Evolutionary conservation across 1,140 invertebrate genomes (phyloP), one percentile per base, ranked within the genome.

Genomic region (Euura saliciscinereae): DNA sequence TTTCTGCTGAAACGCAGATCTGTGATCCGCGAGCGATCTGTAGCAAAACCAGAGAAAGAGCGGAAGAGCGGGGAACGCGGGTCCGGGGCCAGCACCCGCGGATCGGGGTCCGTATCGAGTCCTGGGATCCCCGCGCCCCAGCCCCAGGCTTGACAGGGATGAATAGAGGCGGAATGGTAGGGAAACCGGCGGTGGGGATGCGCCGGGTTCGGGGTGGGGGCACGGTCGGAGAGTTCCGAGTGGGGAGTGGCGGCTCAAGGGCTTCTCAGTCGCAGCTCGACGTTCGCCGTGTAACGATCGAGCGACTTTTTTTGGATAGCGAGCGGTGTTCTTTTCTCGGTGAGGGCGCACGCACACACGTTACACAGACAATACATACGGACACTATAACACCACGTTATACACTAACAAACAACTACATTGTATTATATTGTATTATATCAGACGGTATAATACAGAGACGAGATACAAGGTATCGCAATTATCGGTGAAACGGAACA

Each of bases 231-330:
- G 51, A n/a, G 10, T n/a, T n/a, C 51, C 51, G 51, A 59, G 51
- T 6, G 51, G 51, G 51, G 51, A 59, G 51, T 59, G 51, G 51
- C 51, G 51, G 51, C 51, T 59, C 51, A 6, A 59, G 51, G 51
- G 51, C 51, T 59, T n/a, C 51, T 80, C 79, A 81, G 80, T 81
- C 77, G 80, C 71, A 77, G 74, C 78, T 80, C 79, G 80, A 74
- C 79, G 74, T 73, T 77, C 75, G 44, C 69, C 73, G 79, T 78
- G 78, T 70, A 74, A 80, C 73, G 66, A 73, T 80, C 75, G 80
- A 71, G 77, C 68, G 65, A 46, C 6, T 42, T 43, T 66, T 71
- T 28, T 28, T 28, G 28, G 28, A 28, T 43, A 13, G 59, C 51
- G 70, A 42, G 13, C 45, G 6, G 43, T 43, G 42, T 13, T 51